phyloP scores from a whole-genome alignment of 2,888 invertebrate species.

The Nephrotoma flavescens region DNA sequence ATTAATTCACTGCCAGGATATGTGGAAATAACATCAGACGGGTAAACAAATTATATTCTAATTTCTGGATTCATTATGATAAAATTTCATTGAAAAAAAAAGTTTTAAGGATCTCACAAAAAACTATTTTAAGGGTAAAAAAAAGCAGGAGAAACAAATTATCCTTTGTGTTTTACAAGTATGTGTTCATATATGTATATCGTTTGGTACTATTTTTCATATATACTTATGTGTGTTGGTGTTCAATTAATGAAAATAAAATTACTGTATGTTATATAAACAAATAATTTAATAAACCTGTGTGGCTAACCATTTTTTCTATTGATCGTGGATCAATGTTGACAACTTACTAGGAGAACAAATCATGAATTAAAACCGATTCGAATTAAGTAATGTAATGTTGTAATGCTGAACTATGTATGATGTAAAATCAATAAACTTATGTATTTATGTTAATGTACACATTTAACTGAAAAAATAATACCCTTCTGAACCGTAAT shows the following conservation, averaged over 20 bases:
- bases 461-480: neutral
- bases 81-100: neutral
- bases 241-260: neutral
- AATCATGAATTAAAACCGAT: neutral
- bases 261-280: neutral
- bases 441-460: neutral
- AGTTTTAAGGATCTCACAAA: neutral
- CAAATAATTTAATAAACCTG: neutral
- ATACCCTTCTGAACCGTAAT: neutral
- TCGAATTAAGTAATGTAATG: neutral
- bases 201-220: neutral
- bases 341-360: neutral
- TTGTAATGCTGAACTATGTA: neutral
- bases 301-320: neutral
- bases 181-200: neutral
- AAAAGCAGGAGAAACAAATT: neutral
- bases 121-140: neutral
- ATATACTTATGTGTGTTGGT: neutral
- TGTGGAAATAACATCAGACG: slow-evolving; percentile 19
- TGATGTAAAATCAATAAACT: neutral
- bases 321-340: slow-evolving; percentile 1
- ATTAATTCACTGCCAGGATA: slow-evolving; percentile 16
- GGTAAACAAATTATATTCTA: slow-evolving; percentile 12
- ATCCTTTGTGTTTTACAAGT: slow-evolving; percentile 1
- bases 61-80: neutral